Evolutionary conservation across 2,113 vertebrate genomes (phyloP).

Genomic region (Bufo gargarizans): DNA sequence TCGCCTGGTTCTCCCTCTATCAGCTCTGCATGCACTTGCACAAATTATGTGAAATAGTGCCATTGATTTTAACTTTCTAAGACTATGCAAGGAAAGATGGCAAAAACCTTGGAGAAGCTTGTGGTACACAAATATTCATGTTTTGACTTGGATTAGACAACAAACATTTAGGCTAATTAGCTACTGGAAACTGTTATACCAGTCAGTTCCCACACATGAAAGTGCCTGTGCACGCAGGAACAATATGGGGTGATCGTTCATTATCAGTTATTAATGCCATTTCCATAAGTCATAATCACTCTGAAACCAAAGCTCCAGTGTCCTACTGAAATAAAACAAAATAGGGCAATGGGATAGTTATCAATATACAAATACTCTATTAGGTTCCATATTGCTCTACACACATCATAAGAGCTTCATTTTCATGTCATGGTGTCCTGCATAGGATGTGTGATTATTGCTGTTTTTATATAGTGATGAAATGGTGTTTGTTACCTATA

Average conservation of each 20-base stretch:
- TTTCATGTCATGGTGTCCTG: neutral
- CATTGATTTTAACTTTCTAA: too few species aligned
- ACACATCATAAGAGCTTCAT: too few species aligned
- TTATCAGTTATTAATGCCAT: neutral
- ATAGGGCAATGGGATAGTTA: too few species aligned
- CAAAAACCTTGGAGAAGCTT: too few species aligned
- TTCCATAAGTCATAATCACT: neutral
- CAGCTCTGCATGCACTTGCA: too few species aligned
- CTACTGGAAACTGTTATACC: neutral
- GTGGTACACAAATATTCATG: too few species aligned
- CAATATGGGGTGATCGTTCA: neutral
- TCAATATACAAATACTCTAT: too few species aligned
- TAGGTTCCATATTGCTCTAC: neutral
- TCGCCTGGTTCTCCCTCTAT: too few species aligned
- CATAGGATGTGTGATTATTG: neutral
- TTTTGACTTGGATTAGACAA: neutral
- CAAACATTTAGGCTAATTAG: neutral
- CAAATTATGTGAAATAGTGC: too few species aligned
- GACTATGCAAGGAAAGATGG: too few species aligned
- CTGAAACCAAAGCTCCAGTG: neutral
- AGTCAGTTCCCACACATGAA: too few species aligned
- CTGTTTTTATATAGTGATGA: neutral
- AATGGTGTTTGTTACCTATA: neutral
- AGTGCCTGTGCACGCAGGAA: neutral
- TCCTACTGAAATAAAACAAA: neutral